A percentile compares a stretch with the other conserved stretches of the same genome.
Conservation (phyloP, 1,140 invertebrate species). For the Akabosia matsudoensis region DNA sequence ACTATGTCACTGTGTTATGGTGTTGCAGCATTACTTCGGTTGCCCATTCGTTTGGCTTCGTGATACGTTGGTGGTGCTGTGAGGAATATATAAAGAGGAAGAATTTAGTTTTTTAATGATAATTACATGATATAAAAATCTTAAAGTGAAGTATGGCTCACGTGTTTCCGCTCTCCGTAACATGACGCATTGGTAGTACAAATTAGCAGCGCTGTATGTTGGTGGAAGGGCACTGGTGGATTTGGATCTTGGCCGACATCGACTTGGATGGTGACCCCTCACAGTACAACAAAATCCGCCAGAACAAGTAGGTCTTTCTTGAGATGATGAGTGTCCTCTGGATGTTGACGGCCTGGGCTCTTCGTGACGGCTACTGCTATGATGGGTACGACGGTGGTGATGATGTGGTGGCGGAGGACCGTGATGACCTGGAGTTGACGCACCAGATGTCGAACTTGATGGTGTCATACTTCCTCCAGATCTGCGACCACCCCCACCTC, state of each 20-base stretch:
- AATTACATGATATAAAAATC: background rate
- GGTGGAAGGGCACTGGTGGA: conserved; percentile 5
- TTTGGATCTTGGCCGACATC: background rate
- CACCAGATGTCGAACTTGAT: background rate
- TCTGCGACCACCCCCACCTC: background rate
- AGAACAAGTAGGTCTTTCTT: background rate
- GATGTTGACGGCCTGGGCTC: background rate
- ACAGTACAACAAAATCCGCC: background rate
- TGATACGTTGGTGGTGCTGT: conserved; percentile 6
- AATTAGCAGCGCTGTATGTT: background rate
- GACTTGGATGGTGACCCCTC: background rate
- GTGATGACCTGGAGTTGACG: background rate
- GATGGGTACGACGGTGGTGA: background rate
- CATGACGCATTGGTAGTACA: background rate
- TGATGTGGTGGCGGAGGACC: background rate
- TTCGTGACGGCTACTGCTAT: background rate
- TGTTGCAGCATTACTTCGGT: background rate
- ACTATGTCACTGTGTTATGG: background rate
- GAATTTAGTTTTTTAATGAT: background rate
- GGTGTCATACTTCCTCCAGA: background rate
- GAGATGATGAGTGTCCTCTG: background rate
- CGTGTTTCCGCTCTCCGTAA: background rate
- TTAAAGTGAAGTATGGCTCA: background rate
- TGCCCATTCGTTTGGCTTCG: background rate
- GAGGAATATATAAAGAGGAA: background rate